phyloP scores from a whole-genome alignment of 2,888 invertebrate genomes.

The Malacosoma neustria region DNA sequence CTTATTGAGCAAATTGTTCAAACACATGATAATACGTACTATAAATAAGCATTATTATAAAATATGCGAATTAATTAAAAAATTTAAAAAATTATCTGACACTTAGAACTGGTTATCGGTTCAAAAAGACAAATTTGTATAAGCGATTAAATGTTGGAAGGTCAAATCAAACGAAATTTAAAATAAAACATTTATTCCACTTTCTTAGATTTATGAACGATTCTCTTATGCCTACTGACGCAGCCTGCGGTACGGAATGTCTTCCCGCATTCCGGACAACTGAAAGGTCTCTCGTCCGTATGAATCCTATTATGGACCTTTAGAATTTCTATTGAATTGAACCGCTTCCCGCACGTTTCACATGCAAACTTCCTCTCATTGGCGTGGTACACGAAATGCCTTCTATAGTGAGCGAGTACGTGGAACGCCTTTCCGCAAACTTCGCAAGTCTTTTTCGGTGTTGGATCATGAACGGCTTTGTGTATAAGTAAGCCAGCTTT shows the following conservation, averaged over 20 bases:
- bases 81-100: too few species aligned
- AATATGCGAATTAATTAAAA: too few species aligned
- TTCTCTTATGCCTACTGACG: constrained; percentile 57
- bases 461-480: constrained; percentile 55
- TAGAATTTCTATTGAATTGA: constrained; percentile 68
- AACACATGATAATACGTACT: too few species aligned
- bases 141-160: neutral
- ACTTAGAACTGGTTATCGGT: too few species aligned
- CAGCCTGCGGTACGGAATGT: constrained; percentile 66
- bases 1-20: too few species aligned
- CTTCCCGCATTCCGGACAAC: constrained; percentile 62
- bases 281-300: constrained; percentile 59
- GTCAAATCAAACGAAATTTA: constrained; percentile 8
- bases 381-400: constrained; percentile 69
- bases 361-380: constrained; percentile 69
- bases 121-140: too few species aligned
- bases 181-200: constrained; percentile 24
- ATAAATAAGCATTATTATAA: too few species aligned
- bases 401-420: constrained; percentile 59
- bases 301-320: constrained; percentile 65
- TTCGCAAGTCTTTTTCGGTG: constrained; percentile 67
- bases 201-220: constrained; percentile 46
- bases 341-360: constrained; percentile 68
- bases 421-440: constrained; percentile 71
- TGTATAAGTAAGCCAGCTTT: constrained; percentile 63